Evolutionary conservation across 2,113 vertebrate species (phyloP).

Genomic region (Glaucomys volans): DNA sequence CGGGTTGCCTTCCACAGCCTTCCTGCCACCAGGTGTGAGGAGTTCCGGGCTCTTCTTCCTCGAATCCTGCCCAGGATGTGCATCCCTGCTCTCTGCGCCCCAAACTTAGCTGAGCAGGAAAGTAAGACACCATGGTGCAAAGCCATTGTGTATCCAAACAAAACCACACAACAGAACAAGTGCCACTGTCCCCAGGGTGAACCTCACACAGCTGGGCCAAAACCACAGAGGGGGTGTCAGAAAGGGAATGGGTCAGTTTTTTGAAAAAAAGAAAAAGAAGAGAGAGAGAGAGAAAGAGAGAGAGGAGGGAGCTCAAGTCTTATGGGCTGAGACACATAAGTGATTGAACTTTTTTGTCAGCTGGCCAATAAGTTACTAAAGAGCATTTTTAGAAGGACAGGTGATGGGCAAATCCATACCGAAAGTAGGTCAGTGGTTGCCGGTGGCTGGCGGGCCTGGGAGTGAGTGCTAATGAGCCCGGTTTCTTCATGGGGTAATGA

Average conservation of each 20-base stretch:
- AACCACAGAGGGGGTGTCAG: neutral
- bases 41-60: neutral
- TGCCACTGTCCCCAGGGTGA: fast-evolving
- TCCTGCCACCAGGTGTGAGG: too few species aligned
- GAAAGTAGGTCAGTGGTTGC: neutral
- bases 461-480: neutral
- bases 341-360: neutral
- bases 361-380: slow-evolving; percentile 36
- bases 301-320: neutral
- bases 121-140: neutral
- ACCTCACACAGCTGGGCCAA: fast-evolving
- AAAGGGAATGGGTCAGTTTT: neutral
- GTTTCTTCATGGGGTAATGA: neutral
- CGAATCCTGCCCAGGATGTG: neutral
- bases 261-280: neutral
- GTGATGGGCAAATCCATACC: neutral
- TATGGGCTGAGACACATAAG: neutral
- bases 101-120: fast-evolving
- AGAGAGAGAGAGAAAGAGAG: too few species aligned
- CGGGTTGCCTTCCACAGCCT: neutral
- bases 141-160: fast-evolving
- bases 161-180: fast-evolving
- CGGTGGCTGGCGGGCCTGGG: fast-evolving
- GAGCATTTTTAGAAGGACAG: neutral
- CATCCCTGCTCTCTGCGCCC: neutral